Evolutionary conservation across 2,797 vertebrate genomes (phyloP).

Genomic region (Sparidentex hasta): DNA sequence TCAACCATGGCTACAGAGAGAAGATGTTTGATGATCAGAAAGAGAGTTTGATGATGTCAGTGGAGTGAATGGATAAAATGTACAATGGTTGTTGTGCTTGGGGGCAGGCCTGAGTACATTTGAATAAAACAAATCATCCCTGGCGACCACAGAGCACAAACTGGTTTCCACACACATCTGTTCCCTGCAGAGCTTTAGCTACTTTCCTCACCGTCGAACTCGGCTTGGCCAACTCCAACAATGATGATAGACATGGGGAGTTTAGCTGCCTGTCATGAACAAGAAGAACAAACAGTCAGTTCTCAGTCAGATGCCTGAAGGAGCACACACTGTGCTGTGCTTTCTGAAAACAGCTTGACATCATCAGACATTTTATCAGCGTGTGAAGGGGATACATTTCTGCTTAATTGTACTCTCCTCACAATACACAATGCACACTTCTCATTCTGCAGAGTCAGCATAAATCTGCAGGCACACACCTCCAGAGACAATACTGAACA

Average conservation of each 20-base stretch:
- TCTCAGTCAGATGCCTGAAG: constrained; percentile 11
- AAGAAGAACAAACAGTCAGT: constrained; percentile 61
- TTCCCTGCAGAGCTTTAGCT: neutral
- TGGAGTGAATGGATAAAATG: neutral
- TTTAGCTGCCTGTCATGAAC: constrained; percentile 90
- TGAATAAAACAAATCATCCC: constrained; percentile 26
- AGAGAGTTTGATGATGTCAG: neutral
- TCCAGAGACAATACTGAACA: constrained; percentile 22
- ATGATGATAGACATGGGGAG: constrained; percentile 99
- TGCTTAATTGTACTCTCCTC: constrained; percentile 29
- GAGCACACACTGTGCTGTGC: constrained; percentile 1
- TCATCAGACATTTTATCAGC: constrained; percentile 6
- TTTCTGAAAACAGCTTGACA: constrained; percentile 5
- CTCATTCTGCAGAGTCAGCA: constrained; percentile 20
- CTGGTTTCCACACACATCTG: constrained; percentile 14
- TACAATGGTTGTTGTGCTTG: neutral
- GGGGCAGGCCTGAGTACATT: neutral
- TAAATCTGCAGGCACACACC: constrained; percentile 24
- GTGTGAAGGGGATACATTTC: constrained; percentile 6
- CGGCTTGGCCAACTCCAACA: constrained; percentile 95
- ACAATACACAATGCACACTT: neutral
- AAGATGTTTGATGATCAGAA: constrained; percentile 11
- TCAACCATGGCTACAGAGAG: constrained; percentile 93
- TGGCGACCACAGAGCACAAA: constrained; percentile 15
- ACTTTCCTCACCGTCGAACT: constrained; percentile 92